A percentile compares a stretch with the other conserved stretches of the same genome.
Conservation (phyloP, 1,140 invertebrate genomes). For the Idris sp. region DNA sequence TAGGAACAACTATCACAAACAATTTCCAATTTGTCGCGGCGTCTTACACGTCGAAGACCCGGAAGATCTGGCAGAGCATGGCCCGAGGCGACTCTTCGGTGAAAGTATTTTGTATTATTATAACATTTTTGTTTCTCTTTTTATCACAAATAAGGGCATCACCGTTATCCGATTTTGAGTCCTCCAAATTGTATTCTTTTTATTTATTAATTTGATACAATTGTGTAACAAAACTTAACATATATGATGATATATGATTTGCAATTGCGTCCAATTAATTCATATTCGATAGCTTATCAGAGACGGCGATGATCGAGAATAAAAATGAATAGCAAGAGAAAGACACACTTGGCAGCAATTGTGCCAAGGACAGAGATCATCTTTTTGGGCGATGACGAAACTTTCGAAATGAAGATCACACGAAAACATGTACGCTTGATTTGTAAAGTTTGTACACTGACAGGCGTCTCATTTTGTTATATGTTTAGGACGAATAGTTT, state of each 20-base stretch:
- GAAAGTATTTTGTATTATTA: slow-evolving; percentile 50
- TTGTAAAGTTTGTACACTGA: slow-evolving; percentile 55
- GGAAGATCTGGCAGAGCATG: slow-evolving; percentile 23
- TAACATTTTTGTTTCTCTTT: slow-evolving; percentile 26
- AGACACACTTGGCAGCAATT: slow-evolving; percentile 34
- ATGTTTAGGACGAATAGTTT: slow-evolving; percentile 39
- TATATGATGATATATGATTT: slow-evolving; percentile 35
- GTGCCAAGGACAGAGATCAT: slow-evolving; percentile 58
- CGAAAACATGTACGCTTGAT: slow-evolving; percentile 46
- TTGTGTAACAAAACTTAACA: slow-evolving; percentile 10
- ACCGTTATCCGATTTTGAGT: slow-evolving; percentile 40
- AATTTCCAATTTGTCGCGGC: slow-evolving; percentile 55
- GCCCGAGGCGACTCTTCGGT: slow-evolving; percentile 19
- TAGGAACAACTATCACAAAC: slow-evolving; percentile 44
- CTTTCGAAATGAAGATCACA: slow-evolving; percentile 57
- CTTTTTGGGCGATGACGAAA: slow-evolving; percentile 57
- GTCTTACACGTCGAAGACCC: slow-evolving; percentile 37
- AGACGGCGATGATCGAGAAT: slow-evolving; percentile 18
- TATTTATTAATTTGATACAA: not conserved
- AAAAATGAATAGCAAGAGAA: slow-evolving; percentile 31
- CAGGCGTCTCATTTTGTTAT: slow-evolving; percentile 30
- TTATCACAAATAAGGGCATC: slow-evolving; percentile 42
- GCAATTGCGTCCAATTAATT: slow-evolving; percentile 17
- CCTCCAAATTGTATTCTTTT: too few species aligned
- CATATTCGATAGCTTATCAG: slow-evolving; percentile 21